phyloP scores from a whole-genome alignment of 2,113 vertebrate species.

The Brachyhypopomus occidentalis region DNA sequence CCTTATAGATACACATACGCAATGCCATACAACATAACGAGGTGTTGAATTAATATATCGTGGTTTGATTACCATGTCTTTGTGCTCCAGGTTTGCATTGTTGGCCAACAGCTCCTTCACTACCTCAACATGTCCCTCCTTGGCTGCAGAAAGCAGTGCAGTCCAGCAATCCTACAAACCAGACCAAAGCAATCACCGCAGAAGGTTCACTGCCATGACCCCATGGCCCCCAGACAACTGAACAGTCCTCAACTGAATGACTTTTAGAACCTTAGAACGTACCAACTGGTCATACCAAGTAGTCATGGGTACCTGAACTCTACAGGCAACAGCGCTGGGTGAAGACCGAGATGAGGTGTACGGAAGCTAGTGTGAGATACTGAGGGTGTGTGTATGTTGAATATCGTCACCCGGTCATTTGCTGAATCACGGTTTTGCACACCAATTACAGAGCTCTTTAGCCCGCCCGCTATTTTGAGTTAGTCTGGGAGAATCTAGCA shows the following conservation, averaged over 20 bases:
- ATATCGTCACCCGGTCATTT: slow-evolving; percentile 51
- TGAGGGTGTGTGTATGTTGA: slow-evolving; percentile 30
- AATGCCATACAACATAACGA: background rate
- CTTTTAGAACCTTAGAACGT: slow-evolving; percentile 50
- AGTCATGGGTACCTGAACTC: slow-evolving; percentile 66
- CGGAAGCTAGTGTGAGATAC: slow-evolving; percentile 28
- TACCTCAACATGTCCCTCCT: slow-evolving; percentile 88
- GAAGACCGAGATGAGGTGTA: slow-evolving; percentile 20
- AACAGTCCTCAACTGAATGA: background rate
- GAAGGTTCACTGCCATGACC: slow-evolving; percentile 1
- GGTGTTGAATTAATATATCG: background rate
- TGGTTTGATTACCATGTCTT: slow-evolving; percentile 85
- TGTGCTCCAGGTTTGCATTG: slow-evolving; percentile 88
- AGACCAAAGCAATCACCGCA: slow-evolving; percentile 13
- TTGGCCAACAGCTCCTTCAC: slow-evolving; percentile 86
- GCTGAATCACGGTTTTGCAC: slow-evolving; percentile 44
- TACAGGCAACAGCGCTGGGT: slow-evolving; percentile 8
- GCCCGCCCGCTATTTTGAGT: slow-evolving; percentile 48
- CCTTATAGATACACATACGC: background rate
- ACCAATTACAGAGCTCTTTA: slow-evolving; percentile 39
- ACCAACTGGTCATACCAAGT: slow-evolving; percentile 75
- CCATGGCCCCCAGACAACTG: background rate
- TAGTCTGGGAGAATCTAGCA: slow-evolving; percentile 41
- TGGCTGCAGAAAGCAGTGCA: slow-evolving; percentile 92
- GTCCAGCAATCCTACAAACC: slow-evolving; percentile 93